Conservation (phyloP, 1,140 invertebrate genomes). For the fruit fly (Drosophila melanogaster) region Release_6_plus_ISO1_MT NT_033779.5:6192501-6193000, state of each 20-base stretch:
- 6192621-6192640: constrained; percentile 66
- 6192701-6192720: constrained; percentile 56
- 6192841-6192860: constrained; percentile 96
- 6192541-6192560: constrained; percentile 24
- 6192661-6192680: constrained; percentile 22
- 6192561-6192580: constrained; percentile 9
- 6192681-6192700: constrained; percentile 50
- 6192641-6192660: constrained; percentile 73
- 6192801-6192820: constrained; percentile 94
- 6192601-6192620: constrained; percentile 8
- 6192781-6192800: constrained; percentile 94
- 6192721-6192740: constrained; percentile 30
- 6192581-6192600: constrained; percentile 35
- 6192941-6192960: too few relatives aligned
- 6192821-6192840: constrained; percentile 94
- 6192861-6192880: not conserved
- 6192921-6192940: too few relatives aligned
- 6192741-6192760: constrained; percentile 89
- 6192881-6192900: too few relatives aligned
- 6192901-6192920: too few relatives aligned
- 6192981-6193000: not conserved
- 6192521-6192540: constrained; percentile 71
- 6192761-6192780: constrained; percentile 94
- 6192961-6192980: not conserved
- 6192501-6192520: constrained; percentile 61